phyloP scores from a whole-genome alignment of 2,888 invertebrate species.

The Phymatocera aterrima region DNA sequence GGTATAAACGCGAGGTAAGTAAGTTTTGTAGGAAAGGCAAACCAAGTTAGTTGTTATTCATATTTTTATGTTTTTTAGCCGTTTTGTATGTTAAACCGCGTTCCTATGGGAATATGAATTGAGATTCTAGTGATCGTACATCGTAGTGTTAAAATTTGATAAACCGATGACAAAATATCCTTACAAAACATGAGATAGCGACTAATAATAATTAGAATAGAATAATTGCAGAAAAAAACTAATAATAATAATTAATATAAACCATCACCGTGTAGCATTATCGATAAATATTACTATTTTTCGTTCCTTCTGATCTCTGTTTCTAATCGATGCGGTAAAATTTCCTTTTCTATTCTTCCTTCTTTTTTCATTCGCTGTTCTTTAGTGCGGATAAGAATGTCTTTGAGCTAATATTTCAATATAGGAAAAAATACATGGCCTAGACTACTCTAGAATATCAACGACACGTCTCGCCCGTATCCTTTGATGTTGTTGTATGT shows the following conservation, averaged over 20 bases:
- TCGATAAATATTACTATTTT: constrained; percentile 48
- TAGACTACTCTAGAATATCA: constrained; percentile 44
- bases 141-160: constrained; percentile 64
- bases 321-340: too few species aligned
- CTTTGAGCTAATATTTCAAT: constrained; percentile 48
- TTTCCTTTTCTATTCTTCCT: too few species aligned
- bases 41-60: constrained; percentile 50
- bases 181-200: constrained; percentile 12
- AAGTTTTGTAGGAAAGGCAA: constrained; percentile 59
- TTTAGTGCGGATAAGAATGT: constrained; percentile 48
- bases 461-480: constrained; percentile 46
- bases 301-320: too few species aligned
- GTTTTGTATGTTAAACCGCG: constrained; percentile 58
- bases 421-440: constrained; percentile 53
- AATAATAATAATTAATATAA: constrained; percentile 50
- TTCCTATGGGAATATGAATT: constrained; percentile 68
- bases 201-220: too few species aligned
- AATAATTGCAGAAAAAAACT: too few species aligned
- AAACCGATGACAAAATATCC: constrained; percentile 47
- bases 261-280: constrained; percentile 60
- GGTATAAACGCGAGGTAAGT: constrained; percentile 50
- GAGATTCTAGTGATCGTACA: constrained; percentile 70
- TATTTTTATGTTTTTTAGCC: background rate
- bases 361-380: too few species aligned
- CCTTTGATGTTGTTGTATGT: constrained; percentile 30